phyloP scores from a whole-genome alignment of 2,113 vertebrate genomes.

The Stigmatopora argus region DNA sequence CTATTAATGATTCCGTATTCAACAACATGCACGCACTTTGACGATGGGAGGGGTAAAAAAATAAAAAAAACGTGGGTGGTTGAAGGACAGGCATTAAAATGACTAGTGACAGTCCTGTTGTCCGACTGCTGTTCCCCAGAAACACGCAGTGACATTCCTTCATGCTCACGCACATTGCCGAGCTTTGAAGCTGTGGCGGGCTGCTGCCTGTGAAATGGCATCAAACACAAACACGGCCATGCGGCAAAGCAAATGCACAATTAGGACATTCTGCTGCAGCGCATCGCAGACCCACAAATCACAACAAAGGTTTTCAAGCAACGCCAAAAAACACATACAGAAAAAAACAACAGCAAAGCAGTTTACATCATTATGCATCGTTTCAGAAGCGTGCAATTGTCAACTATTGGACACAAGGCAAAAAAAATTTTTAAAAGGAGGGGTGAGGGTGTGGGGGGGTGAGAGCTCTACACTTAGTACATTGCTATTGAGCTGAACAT shows the following conservation, averaged over 20 bases:
- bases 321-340: conserved; percentile 26
- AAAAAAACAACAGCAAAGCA: conserved; percentile 34
- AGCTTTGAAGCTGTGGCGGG: conserved; percentile 67
- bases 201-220: conserved; percentile 68
- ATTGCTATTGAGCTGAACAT: conserved; percentile 62
- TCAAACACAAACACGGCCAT: conserved; percentile 68
- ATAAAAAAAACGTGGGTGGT: conserved; percentile 11
- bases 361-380: conserved; percentile 40
- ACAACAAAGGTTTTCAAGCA: conserved; percentile 54
- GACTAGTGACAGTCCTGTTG: conserved; percentile 63
- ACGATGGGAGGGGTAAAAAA: conserved; percentile 25
- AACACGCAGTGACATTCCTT: conserved; percentile 63
- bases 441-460: neutral
- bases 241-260: conserved; percentile 66
- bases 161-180: conserved; percentile 56
- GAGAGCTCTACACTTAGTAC: conserved; percentile 53
- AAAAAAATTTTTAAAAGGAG: conserved; percentile 1
- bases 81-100: conserved; percentile 64
- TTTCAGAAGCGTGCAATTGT: conserved; percentile 35
- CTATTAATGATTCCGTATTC: conserved; percentile 53
- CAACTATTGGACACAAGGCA: conserved; percentile 26
- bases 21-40: conserved; percentile 47
- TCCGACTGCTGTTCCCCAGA: conserved; percentile 60
- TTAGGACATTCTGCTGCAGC: conserved; percentile 59
- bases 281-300: conserved; percentile 50